phyloP scores from a whole-genome alignment of 2,113 vertebrate genomes.

The Nanger granti region DNA sequence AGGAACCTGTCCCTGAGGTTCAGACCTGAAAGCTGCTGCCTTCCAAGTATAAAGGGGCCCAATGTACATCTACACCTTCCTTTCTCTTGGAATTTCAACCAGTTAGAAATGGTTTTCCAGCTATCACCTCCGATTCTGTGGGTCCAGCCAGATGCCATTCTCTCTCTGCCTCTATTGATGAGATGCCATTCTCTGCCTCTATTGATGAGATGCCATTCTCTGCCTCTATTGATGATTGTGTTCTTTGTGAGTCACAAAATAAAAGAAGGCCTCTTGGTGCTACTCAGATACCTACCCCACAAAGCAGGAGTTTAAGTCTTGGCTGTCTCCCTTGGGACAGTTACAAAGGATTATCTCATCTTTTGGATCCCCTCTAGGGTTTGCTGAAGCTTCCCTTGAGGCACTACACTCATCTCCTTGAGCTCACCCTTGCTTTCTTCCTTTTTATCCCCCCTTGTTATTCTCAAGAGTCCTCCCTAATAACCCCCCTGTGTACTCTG shows the following conservation, averaged over 20 bases:
- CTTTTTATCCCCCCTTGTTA: background rate
- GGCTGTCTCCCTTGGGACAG: background rate
- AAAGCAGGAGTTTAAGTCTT: background rate
- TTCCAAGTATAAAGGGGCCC: fast-evolving
- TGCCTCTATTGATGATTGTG: background rate
- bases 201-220: background rate
- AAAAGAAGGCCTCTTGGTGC: background rate
- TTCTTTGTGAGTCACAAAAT: background rate
- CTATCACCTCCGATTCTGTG: background rate
- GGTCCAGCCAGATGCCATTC: fast-evolving
- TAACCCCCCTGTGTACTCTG: background rate
- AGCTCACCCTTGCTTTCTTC: background rate
- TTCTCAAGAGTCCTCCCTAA: background rate
- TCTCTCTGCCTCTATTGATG: background rate
- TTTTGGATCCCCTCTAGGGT: background rate
- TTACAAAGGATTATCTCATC: background rate
- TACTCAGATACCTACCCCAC: fast-evolving
- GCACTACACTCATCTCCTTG: background rate
- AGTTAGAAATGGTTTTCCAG: background rate
- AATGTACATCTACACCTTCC: fast-evolving
- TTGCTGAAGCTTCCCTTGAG: background rate
- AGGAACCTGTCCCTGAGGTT: background rate
- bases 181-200: no score
- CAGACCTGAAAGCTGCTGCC: background rate
- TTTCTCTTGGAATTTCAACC: background rate